A percentile compares a stretch with the other conserved stretches of the same genome.
phyloP scores from a whole-genome alignment of 23 tunicate genomes.

The Halocynthia aurantium region DNA sequence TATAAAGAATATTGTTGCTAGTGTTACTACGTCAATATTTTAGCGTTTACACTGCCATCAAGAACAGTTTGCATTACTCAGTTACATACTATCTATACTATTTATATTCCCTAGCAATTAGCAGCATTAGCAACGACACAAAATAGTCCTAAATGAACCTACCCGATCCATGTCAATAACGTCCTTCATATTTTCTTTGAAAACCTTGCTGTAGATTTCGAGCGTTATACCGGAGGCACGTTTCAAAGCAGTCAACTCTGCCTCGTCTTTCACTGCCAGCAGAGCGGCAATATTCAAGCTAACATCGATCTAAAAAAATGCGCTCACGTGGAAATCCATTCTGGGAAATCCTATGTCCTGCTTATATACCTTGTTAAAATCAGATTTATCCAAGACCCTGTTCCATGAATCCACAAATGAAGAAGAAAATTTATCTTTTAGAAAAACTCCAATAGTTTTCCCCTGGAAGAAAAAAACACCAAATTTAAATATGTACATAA shows the following conservation, averaged over 20 bases:
- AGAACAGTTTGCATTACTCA: too few relatives aligned
- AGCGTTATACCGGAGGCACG: conserved; percentile 76
- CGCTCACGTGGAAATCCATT: too few relatives aligned
- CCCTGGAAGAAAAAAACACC: conserved; percentile 45
- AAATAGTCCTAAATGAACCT: neutral
- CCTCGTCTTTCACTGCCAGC: conserved; percentile 93
- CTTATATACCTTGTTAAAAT: conserved; percentile 46
- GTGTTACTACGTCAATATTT: too few relatives aligned
- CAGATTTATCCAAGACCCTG: conserved; percentile 28
- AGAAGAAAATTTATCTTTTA: conserved; percentile 93
- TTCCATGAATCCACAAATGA: conserved; percentile 83
- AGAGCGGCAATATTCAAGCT: conserved; percentile 42
- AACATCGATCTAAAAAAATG: conserved; percentile 61
- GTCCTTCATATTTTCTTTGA: conserved; percentile 83
- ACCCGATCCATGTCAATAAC: conserved; percentile 94
- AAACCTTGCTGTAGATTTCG: conserved; percentile 92
- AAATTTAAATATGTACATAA: neutral
- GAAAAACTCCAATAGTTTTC: conserved; percentile 65
- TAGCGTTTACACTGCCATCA: too few relatives aligned
- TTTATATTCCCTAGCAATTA: too few relatives aligned
- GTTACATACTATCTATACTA: too few relatives aligned
- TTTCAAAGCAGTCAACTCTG: conserved; percentile 55
- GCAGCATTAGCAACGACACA: neutral
- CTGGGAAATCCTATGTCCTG: neutral
- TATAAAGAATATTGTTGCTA: too few relatives aligned